Base-by-base conservation (phyloP, 2,113 vertebrate species). In the Speoplatyrhinus poulsoni region DNA sequence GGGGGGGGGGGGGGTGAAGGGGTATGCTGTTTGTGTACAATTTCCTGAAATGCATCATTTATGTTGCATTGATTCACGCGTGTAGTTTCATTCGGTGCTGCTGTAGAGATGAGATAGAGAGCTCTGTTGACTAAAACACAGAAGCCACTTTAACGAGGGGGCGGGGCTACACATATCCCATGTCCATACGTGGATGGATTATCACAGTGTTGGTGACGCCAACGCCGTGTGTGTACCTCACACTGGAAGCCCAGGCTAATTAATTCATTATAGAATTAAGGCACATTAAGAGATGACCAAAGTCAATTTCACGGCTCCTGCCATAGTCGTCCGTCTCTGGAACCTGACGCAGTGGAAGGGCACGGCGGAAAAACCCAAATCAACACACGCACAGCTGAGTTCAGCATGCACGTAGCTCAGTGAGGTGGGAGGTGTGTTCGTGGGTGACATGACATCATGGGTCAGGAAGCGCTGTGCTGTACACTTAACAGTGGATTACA, bases 251-350 rank as follows among this genome's bases (percentile, higher is more conserved):
- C 50, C 71, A 86, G 81, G 77, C 59, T 72, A 75, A 85, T 84
- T 75, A 83, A 86, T 87, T 87, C 86, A 91, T 91, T 81, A 79
- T n/a, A 17, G 57, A 64, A 70, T 75, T 60, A 66, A 73, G 72
- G 81, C 62, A 64, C 82, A 85, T 81, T 80, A 82, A 78, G 65
- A 82, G 75, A 76, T 62, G 73, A 76, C 63, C 76, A 85, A 87
- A 87, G 75, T 85, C 79, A 70, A 85, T 87, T 80, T 87, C 81
- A 80, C 60, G 76, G 85, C 60, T 64, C 59, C 65, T 41, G 73
- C 74, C 68, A 67, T 60, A 63, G 73, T 49, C 46, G 46, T 79
- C 62, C 66, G 79, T 68, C 66, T 76, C 49, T 63, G 66, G 62
- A 72, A 67, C 69, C 72, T 76, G 79, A 82, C 84, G 73, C 60